phyloP scores from a whole-genome alignment of 1,140 invertebrate genomes.

The Leptestheria dahalacensis region DNA sequence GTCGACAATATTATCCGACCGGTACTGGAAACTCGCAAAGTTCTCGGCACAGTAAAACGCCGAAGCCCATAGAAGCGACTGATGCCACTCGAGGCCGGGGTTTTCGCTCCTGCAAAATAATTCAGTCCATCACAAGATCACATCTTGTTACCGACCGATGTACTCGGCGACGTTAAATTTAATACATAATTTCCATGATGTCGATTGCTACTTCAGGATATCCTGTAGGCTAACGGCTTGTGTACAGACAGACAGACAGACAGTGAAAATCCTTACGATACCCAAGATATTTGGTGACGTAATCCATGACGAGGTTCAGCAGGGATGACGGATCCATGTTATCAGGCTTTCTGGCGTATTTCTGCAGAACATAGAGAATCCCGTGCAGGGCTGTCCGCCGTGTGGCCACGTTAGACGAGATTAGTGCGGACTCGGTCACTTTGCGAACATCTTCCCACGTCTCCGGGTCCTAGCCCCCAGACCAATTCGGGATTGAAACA shows the following conservation, averaged over 20 bases:
- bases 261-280: constrained; percentile 4
- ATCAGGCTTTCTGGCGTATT: constrained; percentile 20
- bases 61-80: background rate
- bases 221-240: no score
- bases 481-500: background rate
- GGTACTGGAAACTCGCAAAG: background rate
- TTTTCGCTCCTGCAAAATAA: background rate
- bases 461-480: constrained; percentile 32
- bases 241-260: no score
- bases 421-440: constrained; percentile 43
- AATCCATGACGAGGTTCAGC: constrained; percentile 16
- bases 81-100: background rate
- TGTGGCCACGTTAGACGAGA: constrained; percentile 45
- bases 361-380: constrained; percentile 57
- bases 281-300: constrained; percentile 20
- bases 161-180: no score
- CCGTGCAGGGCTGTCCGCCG: constrained; percentile 54
- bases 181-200: no score
- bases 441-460: constrained; percentile 42
- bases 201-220: no score
- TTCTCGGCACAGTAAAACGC: constrained; percentile 6
- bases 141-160: no score
- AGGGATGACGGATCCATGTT: constrained; percentile 14
- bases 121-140: no score
- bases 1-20: background rate